Conservation (phyloP, 2,888 invertebrate genomes). For the Notodonta ziczac region DNA sequence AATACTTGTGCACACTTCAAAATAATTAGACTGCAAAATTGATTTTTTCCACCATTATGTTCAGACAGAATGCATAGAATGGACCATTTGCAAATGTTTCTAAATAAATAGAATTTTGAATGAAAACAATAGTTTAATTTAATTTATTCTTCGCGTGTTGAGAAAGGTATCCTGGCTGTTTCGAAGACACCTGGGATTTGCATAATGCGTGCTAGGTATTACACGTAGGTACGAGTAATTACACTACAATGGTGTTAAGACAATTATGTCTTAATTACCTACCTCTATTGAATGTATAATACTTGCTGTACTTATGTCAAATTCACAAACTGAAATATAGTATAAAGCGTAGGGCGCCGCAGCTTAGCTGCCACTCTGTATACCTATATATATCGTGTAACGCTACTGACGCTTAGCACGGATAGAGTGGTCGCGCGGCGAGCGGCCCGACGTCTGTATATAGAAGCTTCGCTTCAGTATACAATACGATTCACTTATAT, state of each 20-base stretch:
- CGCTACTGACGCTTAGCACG: too few relatives aligned
- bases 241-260: constrained; percentile 24
- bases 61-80: constrained; percentile 15
- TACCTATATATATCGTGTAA: too few relatives aligned
- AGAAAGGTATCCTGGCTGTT: constrained; percentile 38
- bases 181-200: constrained; percentile 32
- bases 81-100: constrained; percentile 15
- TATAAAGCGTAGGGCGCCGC: too few relatives aligned
- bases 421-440: too few relatives aligned
- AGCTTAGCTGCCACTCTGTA: too few relatives aligned
- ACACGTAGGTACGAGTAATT: constrained; percentile 21
- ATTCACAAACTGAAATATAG: not conserved
- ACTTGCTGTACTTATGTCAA: constrained; percentile 2
- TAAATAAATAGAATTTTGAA: constrained; percentile 19
- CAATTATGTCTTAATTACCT: constrained; percentile 28
- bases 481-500: too few relatives aligned
- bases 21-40: constrained; percentile 9
- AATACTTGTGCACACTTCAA: constrained; percentile 6
- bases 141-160: constrained; percentile 42
- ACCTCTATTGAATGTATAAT: constrained; percentile 8
- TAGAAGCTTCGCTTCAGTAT: too few relatives aligned
- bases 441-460: too few relatives aligned
- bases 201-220: constrained; percentile 32
- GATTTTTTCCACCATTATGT: constrained; percentile 10
- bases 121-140: constrained; percentile 40